phyloP scores from a whole-genome alignment of 2,888 invertebrate species.

The Cistogaster globosa region DNA sequence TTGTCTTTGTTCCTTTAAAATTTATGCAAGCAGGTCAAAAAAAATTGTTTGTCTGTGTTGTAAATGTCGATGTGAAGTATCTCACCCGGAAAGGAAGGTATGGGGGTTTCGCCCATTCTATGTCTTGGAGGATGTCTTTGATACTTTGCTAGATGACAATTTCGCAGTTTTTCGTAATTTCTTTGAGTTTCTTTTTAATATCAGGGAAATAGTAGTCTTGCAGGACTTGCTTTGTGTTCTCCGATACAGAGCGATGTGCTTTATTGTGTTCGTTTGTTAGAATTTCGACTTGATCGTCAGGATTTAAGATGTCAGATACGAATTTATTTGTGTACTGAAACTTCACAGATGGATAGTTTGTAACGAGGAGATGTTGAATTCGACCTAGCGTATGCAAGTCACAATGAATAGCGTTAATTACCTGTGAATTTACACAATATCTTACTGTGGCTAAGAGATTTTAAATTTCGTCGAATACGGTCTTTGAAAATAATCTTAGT shows the following conservation, averaged over 20 bases:
- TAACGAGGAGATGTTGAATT: conserved; percentile 28
- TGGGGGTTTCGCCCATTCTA: background rate
- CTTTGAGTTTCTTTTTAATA: conserved; percentile 6
- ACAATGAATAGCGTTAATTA: conserved; percentile 38
- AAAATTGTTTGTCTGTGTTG: no score
- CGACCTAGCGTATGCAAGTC: conserved; percentile 40
- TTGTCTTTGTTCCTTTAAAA: conserved; percentile 11
- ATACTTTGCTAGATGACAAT: background rate
- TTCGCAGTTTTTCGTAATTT: conserved; percentile 6
- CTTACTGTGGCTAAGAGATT: background rate
- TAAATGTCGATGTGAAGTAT: background rate
- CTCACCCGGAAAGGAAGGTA: no score
- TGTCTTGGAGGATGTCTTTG: background rate
- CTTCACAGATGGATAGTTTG: conserved; percentile 56
- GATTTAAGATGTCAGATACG: no score
- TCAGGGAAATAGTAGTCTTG: conserved; percentile 5
- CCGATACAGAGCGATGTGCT: background rate
- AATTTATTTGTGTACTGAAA: conserved; percentile 47
- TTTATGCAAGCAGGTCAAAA: background rate
- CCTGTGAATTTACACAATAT: conserved; percentile 23
- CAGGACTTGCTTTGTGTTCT: background rate
- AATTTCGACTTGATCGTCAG: conserved; percentile 63
- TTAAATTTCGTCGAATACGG: background rate
- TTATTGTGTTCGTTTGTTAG: conserved; percentile 51
- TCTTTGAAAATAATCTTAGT: background rate